Base-by-base conservation (phyloP, 2,113 vertebrate genomes). In the Orientallactaga bullata region DNA sequence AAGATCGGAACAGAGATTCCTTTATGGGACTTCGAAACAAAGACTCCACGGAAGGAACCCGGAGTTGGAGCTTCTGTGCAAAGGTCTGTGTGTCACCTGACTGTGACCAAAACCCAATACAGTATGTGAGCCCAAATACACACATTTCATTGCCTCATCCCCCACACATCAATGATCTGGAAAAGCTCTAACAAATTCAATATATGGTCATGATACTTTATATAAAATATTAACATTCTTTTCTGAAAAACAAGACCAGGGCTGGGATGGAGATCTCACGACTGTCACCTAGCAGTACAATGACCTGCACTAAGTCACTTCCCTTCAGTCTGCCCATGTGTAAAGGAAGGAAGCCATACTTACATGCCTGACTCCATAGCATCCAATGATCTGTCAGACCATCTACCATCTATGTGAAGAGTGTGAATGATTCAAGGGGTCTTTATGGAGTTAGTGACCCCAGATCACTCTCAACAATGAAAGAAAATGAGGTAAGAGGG, bases 31-130 rank as follows among this genome's bases (percentile, higher is more conserved):
- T 99, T 74, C 98, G 98, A 95, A 99, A 98, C 96, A 99, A 94
- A 66, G 99, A 99, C 97, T 99, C 99, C 98, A 99, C 85, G 1
- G 99, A 99, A 55, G 99, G 99, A 73, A 99, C 99, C 71, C 98
- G 98, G 89, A 99, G 98, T 95, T 99, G 99, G 69, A 99, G 98
- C 96, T 99, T 99, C 98, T 99, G 99, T 63, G 99, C 94, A 82
- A 99, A 99, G 37, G 99, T 99, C 79, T 98, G 99, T 0, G 94
- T n/a, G 74, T 99, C 99, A 85, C 98, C 98, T 89, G 96, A 98
- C 99, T 99, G 97, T 30, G 96, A 97, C 35, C 32, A 82, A 74
- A 96, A 93, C 15, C 65, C 63, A 92, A 81, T 55, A 96, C 80
- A 69, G 51, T 11, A 94, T 0, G n/a, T 37, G 63, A 24, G 66